Conservation (phyloP, 2,888 invertebrate species). For the Scotopteryx bipunctaria region DNA sequence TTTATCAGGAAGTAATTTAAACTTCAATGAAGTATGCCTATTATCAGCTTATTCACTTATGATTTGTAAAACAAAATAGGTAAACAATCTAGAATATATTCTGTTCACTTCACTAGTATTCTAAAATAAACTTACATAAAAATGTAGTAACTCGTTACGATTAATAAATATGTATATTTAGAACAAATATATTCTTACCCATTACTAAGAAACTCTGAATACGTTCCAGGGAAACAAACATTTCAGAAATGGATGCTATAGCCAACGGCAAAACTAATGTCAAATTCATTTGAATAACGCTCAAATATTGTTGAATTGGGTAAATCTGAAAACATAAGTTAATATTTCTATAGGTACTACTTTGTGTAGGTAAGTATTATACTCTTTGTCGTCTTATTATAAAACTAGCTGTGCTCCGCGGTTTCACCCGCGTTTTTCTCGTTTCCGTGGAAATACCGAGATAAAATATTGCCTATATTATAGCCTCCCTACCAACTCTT, state of each 20-base stretch:
- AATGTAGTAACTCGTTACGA: neutral
- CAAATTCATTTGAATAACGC: slow-evolving; percentile 81
- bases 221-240: slow-evolving; percentile 82
- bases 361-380: neutral
- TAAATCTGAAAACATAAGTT: slow-evolving; percentile 71
- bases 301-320: slow-evolving; percentile 83
- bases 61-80: neutral
- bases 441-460: too few relatives aligned
- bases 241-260: slow-evolving; percentile 82
- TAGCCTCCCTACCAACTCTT: too few relatives aligned
- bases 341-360: neutral
- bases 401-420: too few relatives aligned
- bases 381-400: too few relatives aligned
- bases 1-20: neutral
- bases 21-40: neutral
- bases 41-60: slow-evolving; percentile 1
- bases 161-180: neutral
- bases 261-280: slow-evolving; percentile 82
- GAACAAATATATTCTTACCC: slow-evolving; percentile 56
- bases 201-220: slow-evolving; percentile 81
- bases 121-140: neutral
- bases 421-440: too few relatives aligned
- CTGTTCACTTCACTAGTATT: neutral
- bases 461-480: too few relatives aligned
- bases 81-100: neutral